Evolutionary conservation across 2,888 invertebrate genomes (phyloP), one percentile per base, ranked within the genome.

Genomic region (Argyresthia goedartella): DNA sequence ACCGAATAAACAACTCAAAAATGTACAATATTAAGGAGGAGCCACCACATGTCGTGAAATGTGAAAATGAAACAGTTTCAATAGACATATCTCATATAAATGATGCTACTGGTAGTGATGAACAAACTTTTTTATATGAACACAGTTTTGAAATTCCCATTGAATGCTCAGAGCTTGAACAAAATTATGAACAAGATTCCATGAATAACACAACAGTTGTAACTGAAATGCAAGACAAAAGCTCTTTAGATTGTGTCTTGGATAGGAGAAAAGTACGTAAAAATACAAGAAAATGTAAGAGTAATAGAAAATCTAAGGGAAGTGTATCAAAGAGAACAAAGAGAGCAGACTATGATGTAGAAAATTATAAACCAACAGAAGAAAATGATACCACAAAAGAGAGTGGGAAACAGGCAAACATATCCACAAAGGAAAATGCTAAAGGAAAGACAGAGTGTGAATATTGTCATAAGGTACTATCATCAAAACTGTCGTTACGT

Each of bases 401-500:
- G 11, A 25, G 2, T 34, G 47, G 34, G 63, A 59, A 47, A 61
- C 55, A 49, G 59, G 47, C 55, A 53, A 11, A 56, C 59, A 34
- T 56, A 53, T 41, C 50, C 58, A 50, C n/a, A 11, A 42, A 53
- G 15, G 43, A 53, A 52, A 15, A 55, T 25, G 3, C 6, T 6
- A 25, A 25, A 56, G 76, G 78, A 41, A 69, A 72, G 56, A 73
- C 84, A 10, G 73, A 82, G 54, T 85, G 84, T 62, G 80, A 82
- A 62, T 69, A 75, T 54, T 85, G 84, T 50, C 76, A 82, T 56
- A 85, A 85, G 51, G 67, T 79, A 35, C 58, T 84, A 39, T 77
- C 82, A 0, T 82, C 82, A 0, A 80, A 76, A 53, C 54, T 79
- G 46, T 84, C 84, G 0, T 55, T 84, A 44, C 58, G 82, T 8